Base-by-base conservation (phyloP, 2,113 vertebrate species). In the Cervus canadensis region DNA sequence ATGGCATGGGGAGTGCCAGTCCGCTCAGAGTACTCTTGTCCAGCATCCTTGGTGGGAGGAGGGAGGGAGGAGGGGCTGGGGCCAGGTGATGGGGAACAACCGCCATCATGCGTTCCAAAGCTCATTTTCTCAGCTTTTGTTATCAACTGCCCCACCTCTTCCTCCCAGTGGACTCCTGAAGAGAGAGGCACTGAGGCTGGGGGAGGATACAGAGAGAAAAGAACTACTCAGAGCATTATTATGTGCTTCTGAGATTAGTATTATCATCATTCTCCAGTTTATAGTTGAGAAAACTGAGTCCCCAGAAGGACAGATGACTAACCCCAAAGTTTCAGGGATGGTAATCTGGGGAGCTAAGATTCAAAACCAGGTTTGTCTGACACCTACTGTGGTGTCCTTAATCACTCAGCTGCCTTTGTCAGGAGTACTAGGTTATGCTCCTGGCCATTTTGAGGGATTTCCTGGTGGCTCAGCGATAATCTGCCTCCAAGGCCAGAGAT, bases 111-210 rank as follows among this genome's bases (percentile, higher is more conserved):
- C 93, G 40, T 71, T 78, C 23, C 89, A 96, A 94, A 92, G 43
- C 45, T 97, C 59, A 74, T 5, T 67, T 87, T 96, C 50, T 96
- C 64, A 86, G 67, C n/a, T 94, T 91, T 93, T 93, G 40, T 86
- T 94, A 90, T 82, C 60, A 91, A 45, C 16, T 36, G 40, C 25
- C 13, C 28, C 50, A 43, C 7, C 17, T 21, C 23, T 17, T 79
- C 62, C 64, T 95, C n/a, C 21, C 59, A 60, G n/a, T 90, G 43
- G 57, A 79, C 67, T 95, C 59, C 45, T 62, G 52, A 85, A 91
- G 30, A 64, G 45, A 74, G 91, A 92, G 36, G 33, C 54, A 83
- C 52, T 94, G 67, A 91, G 36, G 40, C 19, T 93, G 50, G 26
- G 3, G 43, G 14, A 82, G 3, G 33, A 15, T 81, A 23, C 52